Percentiles rank a stretch among this genome's conserved stretches.
phyloP scores from a whole-genome alignment of 2,797 vertebrate genomes.

The Acomys russatus region DNA sequence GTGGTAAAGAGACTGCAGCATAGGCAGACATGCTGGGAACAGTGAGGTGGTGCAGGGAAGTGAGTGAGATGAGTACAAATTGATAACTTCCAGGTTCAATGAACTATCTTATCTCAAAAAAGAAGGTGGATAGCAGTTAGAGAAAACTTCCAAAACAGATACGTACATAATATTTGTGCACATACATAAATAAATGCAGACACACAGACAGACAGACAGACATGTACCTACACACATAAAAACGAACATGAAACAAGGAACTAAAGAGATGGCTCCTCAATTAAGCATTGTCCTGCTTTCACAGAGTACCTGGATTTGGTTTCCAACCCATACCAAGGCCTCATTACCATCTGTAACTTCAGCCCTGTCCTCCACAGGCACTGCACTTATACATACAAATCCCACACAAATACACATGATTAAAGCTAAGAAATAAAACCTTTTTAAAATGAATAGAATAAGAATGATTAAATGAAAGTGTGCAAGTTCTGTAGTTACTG shows the following conservation, averaged over 20 bases:
- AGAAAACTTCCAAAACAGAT: background rate
- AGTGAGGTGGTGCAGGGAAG: too few relatives aligned
- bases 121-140: background rate
- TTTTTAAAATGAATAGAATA: background rate
- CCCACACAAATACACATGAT: background rate
- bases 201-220: too few relatives aligned
- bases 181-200: background rate
- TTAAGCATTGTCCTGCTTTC: too few relatives aligned
- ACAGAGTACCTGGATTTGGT: too few relatives aligned
- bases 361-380: background rate
- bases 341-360: too few relatives aligned
- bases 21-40: background rate
- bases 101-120: background rate
- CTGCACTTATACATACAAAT: background rate
- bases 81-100: background rate
- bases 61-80: background rate
- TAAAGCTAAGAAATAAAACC: background rate
- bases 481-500: conserved; percentile 5
- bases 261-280: too few relatives aligned
- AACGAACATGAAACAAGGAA: background rate
- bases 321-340: background rate
- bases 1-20: too few relatives aligned
- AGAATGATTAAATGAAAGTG: background rate
- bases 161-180: background rate
- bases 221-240: background rate